Conservation (phyloP, 2,113 vertebrate genomes). For the Pedionomus torquatus region DNA sequence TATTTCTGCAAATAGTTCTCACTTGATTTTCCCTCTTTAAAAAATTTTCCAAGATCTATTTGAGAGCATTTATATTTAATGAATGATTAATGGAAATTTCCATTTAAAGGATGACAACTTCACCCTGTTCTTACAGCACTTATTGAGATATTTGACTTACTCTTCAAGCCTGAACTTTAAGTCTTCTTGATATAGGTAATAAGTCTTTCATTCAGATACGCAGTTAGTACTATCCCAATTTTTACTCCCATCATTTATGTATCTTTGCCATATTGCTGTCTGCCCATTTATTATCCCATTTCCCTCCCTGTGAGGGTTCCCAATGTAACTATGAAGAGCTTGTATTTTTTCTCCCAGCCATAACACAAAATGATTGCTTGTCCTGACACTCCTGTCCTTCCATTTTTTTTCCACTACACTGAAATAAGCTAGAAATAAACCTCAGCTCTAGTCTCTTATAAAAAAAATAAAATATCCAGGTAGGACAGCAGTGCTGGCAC, state of each 20-base stretch:
- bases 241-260: background rate
- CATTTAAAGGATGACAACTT: background rate
- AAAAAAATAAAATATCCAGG: background rate
- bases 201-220: background rate
- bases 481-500: background rate
- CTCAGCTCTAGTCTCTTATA: background rate
- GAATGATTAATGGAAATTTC: background rate
- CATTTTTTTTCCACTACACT: background rate
- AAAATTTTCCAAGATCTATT: background rate
- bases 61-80: background rate
- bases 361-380: background rate
- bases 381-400: background rate
- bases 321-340: background rate
- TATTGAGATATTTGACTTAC: background rate
- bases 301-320: background rate
- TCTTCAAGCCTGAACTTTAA: background rate
- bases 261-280: background rate
- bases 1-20: background rate
- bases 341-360: background rate
- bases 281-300: background rate
- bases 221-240: background rate
- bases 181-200: background rate
- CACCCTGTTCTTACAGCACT: background rate
- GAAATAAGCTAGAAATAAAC: background rate
- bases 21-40: background rate